Evolutionary conservation across 2,888 invertebrate species (phyloP), one percentile per base, ranked within the genome.

Genomic region (Drepanosiphum platanoidis): DNA sequence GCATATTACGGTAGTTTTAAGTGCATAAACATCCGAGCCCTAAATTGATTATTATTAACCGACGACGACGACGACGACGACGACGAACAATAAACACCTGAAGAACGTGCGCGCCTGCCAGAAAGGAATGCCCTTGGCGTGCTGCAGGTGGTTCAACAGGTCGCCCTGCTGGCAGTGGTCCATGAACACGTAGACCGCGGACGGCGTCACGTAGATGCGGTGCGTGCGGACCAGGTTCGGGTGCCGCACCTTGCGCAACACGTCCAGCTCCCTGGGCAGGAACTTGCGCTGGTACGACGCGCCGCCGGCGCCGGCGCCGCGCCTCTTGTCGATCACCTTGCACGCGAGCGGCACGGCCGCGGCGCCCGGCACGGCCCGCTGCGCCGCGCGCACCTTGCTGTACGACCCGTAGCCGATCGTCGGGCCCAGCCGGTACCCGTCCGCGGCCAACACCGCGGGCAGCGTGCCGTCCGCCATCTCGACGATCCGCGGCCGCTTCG

Each of bases 141-240:
- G 89, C 87, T 92, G 91, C 87, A 94, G 91, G 88, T 91, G 91
- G 87, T 93, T 92, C 86, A 94, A 89, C 32, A 94, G 89, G 89
- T 94, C 94, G 1, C 94, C 93, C 84, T 91, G 90, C 79, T 91
- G 91, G 86, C 93, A 93, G 87, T 91, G 91, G 88, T 93, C 92
- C 92, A 93, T 93, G 87, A 93, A 91, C 87, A 93, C 91, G 88
- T 91, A 92, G 1, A 93, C 91, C 70, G 90, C 89, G 30, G 91
- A 89, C 30, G 90, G 89, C 18, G 91, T 89, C 87, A 92, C 91
- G 32, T 92, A 88, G 27, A 92, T 90, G 86, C 93, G 92, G 87
- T 91, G 91, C 80, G 93, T 90, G 36, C 90, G 89, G 34, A 93
- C 91, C 86, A 94, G 91, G 88, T 93, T 92, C 0, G 91, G 91